A percentile compares a stretch with the other conserved stretches of the same genome.
phyloP scores from a whole-genome alignment of 1,140 invertebrate genomes.

The Tetramorium alpestre region DNA sequence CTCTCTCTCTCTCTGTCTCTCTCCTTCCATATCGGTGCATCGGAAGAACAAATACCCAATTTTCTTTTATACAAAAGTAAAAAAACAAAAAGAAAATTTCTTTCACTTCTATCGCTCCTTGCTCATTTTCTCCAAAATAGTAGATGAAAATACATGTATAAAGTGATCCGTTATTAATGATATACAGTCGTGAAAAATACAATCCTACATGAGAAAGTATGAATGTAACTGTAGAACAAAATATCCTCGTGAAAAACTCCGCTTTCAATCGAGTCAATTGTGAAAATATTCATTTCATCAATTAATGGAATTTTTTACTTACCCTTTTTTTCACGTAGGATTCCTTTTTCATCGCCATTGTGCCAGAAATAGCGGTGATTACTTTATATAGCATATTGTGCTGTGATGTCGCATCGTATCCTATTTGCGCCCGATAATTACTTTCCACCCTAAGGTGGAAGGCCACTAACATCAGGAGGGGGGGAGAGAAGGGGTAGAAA shows the following conservation, averaged over 20 bases:
- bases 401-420: neutral
- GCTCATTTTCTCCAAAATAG: neutral
- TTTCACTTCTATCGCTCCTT: neutral
- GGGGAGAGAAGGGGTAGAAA: constrained; percentile 14
- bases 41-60: constrained; percentile 17
- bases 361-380: neutral
- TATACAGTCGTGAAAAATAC: neutral
- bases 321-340: neutral
- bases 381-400: neutral
- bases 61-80: neutral
- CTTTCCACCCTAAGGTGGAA: constrained; percentile 6
- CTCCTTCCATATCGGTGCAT: neutral
- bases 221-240: neutral
- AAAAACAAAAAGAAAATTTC: neutral
- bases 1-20: neutral
- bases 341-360: neutral
- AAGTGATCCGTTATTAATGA: neutral
- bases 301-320: neutral
- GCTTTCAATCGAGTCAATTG: neutral
- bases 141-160: neutral
- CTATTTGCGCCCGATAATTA: constrained; percentile 50
- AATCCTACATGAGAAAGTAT: neutral
- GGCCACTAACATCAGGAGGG: neutral
- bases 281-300: neutral
- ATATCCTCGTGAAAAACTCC: neutral